Percentiles rank a stretch among this genome's conserved stretches.
Conservation (phyloP, 2,113 vertebrate species). For the Anguilla rostrata region DNA sequence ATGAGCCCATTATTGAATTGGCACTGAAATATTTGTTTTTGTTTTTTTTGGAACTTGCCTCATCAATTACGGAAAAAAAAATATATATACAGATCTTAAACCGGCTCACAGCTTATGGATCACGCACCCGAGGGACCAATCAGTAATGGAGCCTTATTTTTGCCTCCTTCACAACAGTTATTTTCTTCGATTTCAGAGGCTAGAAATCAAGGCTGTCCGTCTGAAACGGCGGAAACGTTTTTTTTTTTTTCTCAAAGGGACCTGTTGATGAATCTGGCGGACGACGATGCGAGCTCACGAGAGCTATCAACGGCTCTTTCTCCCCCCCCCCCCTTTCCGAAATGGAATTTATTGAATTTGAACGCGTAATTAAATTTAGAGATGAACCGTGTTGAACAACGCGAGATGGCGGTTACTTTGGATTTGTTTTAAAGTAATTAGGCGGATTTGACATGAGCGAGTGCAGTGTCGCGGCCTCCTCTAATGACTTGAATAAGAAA, state of each 20-base stretch:
- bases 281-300: neutral
- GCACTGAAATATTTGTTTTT: neutral
- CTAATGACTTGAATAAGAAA: slow-evolving; percentile 78
- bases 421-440: slow-evolving; percentile 79
- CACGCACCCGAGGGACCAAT: no score
- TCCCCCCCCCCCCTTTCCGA: slow-evolving; percentile 53
- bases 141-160: no score
- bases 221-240: no score
- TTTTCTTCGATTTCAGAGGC: no score
- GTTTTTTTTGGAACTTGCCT: neutral
- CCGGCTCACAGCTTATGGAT: no score
- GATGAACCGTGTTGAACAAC: slow-evolving; percentile 71
- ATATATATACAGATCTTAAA: no score
- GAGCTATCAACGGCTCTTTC: slow-evolving; percentile 54
- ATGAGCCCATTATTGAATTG: no score
- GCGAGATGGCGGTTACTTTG: slow-evolving; percentile 69
- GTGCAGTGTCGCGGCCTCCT: slow-evolving; percentile 65
- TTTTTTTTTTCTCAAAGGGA: neutral
- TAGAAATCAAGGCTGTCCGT: no score
- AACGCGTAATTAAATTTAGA: slow-evolving; percentile 75
- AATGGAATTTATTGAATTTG: slow-evolving; percentile 75
- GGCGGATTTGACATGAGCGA: slow-evolving; percentile 74
- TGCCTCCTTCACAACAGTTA: no score
- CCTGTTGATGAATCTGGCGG: neutral
- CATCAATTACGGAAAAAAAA: no score